Conservation (phyloP, 2,888 invertebrate species). For the Xestobium rufovillosum region DNA sequence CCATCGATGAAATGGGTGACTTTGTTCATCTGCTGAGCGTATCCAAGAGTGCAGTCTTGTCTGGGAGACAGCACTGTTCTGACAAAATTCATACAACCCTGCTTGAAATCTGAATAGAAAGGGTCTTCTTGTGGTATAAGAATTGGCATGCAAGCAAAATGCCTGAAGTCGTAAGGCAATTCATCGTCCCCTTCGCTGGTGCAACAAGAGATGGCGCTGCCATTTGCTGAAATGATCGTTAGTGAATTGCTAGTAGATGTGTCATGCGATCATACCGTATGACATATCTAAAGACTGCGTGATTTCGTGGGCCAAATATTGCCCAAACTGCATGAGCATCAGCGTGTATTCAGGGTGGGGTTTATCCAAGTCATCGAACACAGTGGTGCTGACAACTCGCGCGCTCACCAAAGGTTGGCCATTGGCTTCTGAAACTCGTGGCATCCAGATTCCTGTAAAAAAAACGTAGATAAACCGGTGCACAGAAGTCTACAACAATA, state of each 20-base stretch:
- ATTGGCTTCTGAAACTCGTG: constrained; percentile 47
- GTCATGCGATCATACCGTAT: constrained; percentile 56
- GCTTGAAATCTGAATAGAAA: constrained; percentile 52
- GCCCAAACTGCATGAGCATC: constrained; percentile 72
- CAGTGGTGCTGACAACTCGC: constrained; percentile 55
- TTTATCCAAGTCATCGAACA: constrained; percentile 53
- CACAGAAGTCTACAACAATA: background rate
- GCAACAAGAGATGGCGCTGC: constrained; percentile 68
- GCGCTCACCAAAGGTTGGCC: constrained; percentile 57
- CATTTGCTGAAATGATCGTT: constrained; percentile 49
- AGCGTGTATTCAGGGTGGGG: constrained; percentile 58
- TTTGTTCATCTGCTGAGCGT: constrained; percentile 70
- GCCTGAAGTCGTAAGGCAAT: constrained; percentile 48
- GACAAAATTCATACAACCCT: constrained; percentile 66
- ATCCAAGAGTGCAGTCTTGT: constrained; percentile 59
- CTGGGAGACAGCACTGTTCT: constrained; percentile 59
- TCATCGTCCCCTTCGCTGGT: constrained; percentile 48
- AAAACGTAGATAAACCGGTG: background rate
- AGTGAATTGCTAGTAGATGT: background rate
- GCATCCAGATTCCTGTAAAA: constrained; percentile 51
- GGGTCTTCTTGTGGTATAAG: constrained; percentile 51
- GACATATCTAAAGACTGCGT: constrained; percentile 63
- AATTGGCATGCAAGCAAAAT: constrained; percentile 65
- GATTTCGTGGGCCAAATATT: constrained; percentile 70
- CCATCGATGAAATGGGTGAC: constrained; percentile 67